A percentile compares a stretch with the other conserved stretches of the same genome.
These are phyloP conservation scores for Chymomyza caudatula DNA, from an alignment of 2,888 invertebrate genomes.

Conservation along the genomic window DNA sequence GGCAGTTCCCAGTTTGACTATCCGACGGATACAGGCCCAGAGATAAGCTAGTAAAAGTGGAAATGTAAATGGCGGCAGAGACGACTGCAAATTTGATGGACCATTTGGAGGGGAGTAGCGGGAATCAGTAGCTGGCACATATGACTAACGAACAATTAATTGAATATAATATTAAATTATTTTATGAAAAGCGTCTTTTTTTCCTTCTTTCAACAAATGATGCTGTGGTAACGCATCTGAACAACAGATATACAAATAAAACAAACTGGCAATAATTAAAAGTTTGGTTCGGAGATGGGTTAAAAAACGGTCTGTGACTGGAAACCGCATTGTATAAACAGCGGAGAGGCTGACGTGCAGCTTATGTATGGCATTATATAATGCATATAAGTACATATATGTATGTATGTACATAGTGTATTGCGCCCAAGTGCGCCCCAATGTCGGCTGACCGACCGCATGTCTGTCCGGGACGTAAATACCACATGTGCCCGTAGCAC, in stretches of 20 bases:
- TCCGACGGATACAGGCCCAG: neutral
- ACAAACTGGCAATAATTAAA: neutral
- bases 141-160: conserved; percentile 56
- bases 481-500: conserved; percentile 1
- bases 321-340: conserved; percentile 48
- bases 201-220: conserved; percentile 18
- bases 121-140: neutral
- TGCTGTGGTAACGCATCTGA: neutral
- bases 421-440: neutral
- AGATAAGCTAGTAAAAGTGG: neutral
- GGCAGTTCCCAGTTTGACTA: neutral
- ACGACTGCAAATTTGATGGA: conserved; percentile 41
- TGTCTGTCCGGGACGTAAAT: neutral
- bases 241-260: neutral
- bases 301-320: conserved; percentile 10
- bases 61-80: conserved; percentile 25
- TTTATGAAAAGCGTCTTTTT: neutral
- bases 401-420: neutral
- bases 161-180: conserved; percentile 65
- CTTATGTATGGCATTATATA: conserved; percentile 4
- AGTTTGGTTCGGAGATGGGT: neutral
- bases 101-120: conserved; percentile 1
- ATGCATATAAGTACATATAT: conserved; percentile 12
- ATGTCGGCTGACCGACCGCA: neutral
- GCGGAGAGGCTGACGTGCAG: conserved; percentile 13